Conservation (phyloP, 1,140 invertebrate genomes). For the Bradysia coprophila region DNA sequence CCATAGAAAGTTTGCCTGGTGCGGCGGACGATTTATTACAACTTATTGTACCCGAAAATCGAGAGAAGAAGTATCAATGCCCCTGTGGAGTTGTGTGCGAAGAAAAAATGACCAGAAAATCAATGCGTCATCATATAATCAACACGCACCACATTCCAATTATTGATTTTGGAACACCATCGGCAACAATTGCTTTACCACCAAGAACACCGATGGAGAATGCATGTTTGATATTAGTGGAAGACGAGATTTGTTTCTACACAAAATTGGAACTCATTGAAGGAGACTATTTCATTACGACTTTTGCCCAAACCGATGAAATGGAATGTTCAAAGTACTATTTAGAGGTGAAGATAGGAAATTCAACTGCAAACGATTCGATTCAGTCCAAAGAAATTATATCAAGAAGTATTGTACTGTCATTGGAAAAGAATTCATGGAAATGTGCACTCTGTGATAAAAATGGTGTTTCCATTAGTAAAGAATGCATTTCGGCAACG, state of each 20-base stretch:
- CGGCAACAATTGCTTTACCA: conserved; percentile 4
- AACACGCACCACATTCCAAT: conserved; percentile 4
- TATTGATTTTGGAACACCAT: conserved; percentile 4
- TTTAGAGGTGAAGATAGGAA: too few species aligned
- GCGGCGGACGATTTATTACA: background rate
- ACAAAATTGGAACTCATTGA: background rate
- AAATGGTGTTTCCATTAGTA: too few species aligned
- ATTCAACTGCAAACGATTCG: too few species aligned
- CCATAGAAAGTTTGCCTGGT: background rate
- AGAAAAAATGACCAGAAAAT: background rate
- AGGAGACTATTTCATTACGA: too few species aligned
- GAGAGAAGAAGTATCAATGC: background rate
- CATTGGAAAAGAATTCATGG: background rate
- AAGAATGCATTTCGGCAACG: too few species aligned
- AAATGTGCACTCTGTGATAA: too few species aligned
- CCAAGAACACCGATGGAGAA: conserved; percentile 2
- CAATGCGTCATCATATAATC: conserved; percentile 5
- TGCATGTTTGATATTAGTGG: conserved; percentile 4
- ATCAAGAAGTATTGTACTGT: too few species aligned
- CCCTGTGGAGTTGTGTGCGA: conserved; percentile 1
- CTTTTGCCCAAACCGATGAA: too few species aligned
- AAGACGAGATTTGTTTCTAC: background rate
- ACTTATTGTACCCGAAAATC: background rate
- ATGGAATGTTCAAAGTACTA: too few species aligned
- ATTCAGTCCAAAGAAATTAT: too few species aligned